A percentile compares a stretch with the other conserved stretches of the same genome.
These are phyloP conservation scores for Ennomos erosarius DNA, from an alignment of 2,888 invertebrate genomes.

Conservation along the genomic window DNA sequence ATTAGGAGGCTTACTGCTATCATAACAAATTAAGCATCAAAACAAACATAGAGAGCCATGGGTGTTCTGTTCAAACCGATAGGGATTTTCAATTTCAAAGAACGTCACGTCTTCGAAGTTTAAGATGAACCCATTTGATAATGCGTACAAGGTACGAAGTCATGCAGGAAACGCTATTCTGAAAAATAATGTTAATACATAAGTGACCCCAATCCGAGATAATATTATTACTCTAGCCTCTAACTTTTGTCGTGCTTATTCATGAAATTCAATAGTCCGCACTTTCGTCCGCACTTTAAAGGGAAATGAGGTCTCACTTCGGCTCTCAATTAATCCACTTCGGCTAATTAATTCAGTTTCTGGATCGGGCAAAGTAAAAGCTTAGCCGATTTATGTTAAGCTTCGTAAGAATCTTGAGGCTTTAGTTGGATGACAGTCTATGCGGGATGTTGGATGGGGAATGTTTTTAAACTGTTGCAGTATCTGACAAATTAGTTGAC, in stretches of 20 bases:
- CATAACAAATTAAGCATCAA: too few species aligned
- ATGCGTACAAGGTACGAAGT: too few species aligned
- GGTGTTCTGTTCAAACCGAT: too few species aligned
- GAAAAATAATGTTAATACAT: too few species aligned
- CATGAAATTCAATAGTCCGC: slow-evolving; percentile 34
- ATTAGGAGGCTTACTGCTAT: too few species aligned
- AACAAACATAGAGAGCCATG: too few species aligned
- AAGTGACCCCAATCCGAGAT: too few species aligned
- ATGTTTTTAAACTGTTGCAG: slow-evolving; percentile 1
- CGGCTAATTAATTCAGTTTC: slow-evolving; percentile 33
- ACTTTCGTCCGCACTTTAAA: slow-evolving; percentile 31
- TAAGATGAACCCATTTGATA: too few species aligned
- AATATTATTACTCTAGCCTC: slow-evolving; percentile 4
- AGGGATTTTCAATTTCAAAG: too few species aligned
- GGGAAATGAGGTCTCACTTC: slow-evolving; percentile 35
- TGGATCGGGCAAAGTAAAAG: slow-evolving; percentile 17
- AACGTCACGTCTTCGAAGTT: too few species aligned
- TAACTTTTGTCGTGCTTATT: slow-evolving; percentile 22
- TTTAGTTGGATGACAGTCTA: slow-evolving; percentile 1
- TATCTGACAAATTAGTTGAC: too few species aligned
- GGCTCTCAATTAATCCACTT: slow-evolving; percentile 38
- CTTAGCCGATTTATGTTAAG: slow-evolving; percentile 16
- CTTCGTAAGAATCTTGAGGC: slow-evolving; percentile 5
- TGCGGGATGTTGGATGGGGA: slow-evolving; percentile 10
- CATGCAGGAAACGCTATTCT: too few species aligned